Conservation (phyloP, 1,140 invertebrate species). For the Rhizoglyphus robini region DNA sequence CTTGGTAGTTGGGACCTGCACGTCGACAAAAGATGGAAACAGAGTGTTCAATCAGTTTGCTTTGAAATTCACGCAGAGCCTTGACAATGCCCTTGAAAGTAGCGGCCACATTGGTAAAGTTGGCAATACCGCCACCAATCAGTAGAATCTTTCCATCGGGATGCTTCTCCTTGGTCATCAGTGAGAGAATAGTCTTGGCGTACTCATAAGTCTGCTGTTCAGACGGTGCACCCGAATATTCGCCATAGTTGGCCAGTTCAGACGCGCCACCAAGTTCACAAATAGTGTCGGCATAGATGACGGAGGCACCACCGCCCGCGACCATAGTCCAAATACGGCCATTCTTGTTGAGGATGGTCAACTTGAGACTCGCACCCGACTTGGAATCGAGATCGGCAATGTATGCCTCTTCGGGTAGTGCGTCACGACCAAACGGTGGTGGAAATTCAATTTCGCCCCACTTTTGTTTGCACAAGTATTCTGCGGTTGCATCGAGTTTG, state of each 20-base stretch:
- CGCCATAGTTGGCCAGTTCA: slow-evolving; percentile 96
- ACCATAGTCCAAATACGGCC: slow-evolving; percentile 99
- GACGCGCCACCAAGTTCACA: slow-evolving; percentile 84
- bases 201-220: slow-evolving; percentile 99
- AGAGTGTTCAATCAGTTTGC: slow-evolving; percentile 73
- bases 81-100: slow-evolving; percentile 98
- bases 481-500: slow-evolving; percentile 95
- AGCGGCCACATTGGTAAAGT: slow-evolving; percentile 98
- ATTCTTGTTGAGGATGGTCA: slow-evolving; percentile 80
- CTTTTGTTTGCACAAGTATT: slow-evolving; percentile 83
- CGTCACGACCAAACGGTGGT: slow-evolving; percentile 94
- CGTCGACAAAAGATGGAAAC: slow-evolving; percentile 89
- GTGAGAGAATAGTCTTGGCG: slow-evolving; percentile 84
- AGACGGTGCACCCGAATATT: slow-evolving; percentile 96
- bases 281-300: slow-evolving; percentile 98
- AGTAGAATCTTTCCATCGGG: slow-evolving; percentile 70
- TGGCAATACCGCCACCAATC: slow-evolving; percentile 96
- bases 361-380: slow-evolving; percentile 92
- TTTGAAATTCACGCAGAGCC: slow-evolving; percentile 81
- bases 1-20: slow-evolving; percentile 97
- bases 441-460: slow-evolving; percentile 96
- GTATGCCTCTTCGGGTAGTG: slow-evolving; percentile 88
- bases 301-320: slow-evolving; percentile 95
- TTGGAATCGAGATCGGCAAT: slow-evolving; percentile 97
- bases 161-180: slow-evolving; percentile 88